A percentile compares a stretch with the other conserved stretches of the same genome.
Evolutionary conservation across 1,140 invertebrate species (phyloP).

Genomic region (Centruroides vittatus): DNA sequence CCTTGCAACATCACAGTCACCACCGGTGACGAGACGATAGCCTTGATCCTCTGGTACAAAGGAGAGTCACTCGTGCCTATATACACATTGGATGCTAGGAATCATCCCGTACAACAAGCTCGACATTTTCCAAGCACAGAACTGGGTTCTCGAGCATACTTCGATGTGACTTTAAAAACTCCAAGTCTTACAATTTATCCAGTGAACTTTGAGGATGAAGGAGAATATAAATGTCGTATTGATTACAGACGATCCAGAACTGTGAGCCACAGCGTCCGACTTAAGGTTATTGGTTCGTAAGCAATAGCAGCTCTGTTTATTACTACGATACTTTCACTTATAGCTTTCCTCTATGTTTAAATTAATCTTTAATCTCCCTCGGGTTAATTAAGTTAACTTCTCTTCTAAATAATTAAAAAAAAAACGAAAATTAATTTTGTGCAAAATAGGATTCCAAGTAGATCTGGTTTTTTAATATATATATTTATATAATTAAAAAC

Average conservation of each 20-base stretch:
- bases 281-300: constrained; percentile 6
- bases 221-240: constrained; percentile 33
- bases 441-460: too few species aligned
- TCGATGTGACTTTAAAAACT: constrained; percentile 16
- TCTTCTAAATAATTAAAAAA: too few species aligned
- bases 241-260: constrained; percentile 7
- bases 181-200: constrained; percentile 18
- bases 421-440: too few species aligned
- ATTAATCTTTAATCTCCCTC: too few species aligned
- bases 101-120: constrained; percentile 11
- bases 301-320: too few species aligned
- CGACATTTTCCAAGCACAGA: constrained; percentile 17
- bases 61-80: constrained; percentile 38
- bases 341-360: too few species aligned
- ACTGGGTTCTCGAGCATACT: constrained; percentile 17
- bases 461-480: too few species aligned
- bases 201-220: constrained; percentile 41
- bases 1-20: constrained; percentile 61
- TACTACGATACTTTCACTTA: too few species aligned
- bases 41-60: constrained; percentile 74
- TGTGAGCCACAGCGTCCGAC: constrained; percentile 3
- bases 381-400: too few species aligned
- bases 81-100: constrained; percentile 20
- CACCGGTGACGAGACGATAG: constrained; percentile 58
- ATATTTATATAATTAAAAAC: too few species aligned